phyloP scores from a whole-genome alignment of 2,888 invertebrate species.

The Pollenia angustigena region DNA sequence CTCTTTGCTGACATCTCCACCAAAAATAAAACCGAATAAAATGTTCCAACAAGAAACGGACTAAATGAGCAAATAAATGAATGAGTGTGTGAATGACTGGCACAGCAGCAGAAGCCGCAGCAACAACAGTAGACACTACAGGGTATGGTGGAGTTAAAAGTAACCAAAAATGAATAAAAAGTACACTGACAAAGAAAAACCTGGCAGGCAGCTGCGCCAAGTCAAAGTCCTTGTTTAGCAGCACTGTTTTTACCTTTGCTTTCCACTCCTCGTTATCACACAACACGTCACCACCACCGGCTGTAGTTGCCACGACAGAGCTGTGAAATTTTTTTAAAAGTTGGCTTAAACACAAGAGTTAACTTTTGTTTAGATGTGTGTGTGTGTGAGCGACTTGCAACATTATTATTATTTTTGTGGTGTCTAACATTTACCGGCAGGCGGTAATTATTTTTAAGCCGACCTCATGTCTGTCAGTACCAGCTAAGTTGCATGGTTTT shows the following conservation, averaged over 20 bases:
- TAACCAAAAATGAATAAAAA: conserved; percentile 45
- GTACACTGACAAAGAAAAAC: conserved; percentile 14
- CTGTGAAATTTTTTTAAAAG: conserved; percentile 59
- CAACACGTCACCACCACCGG: conserved; percentile 54
- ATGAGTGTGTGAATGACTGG: conserved; percentile 34
- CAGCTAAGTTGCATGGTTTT: conserved; percentile 59
- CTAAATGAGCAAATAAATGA: conserved; percentile 38
- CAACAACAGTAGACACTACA: conserved; percentile 26
- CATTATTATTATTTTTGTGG: conserved; percentile 68
- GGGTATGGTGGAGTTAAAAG: conserved; percentile 45
- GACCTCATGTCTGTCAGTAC: conserved; percentile 75
- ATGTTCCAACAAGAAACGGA: conserved; percentile 28
- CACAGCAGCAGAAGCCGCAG: conserved; percentile 35
- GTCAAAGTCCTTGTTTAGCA: conserved; percentile 71
- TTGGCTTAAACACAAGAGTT: conserved; percentile 24
- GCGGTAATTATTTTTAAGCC: conserved; percentile 75
- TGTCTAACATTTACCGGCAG: conserved; percentile 72
- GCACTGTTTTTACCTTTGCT: conserved; percentile 65
- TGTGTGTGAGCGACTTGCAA: conserved; percentile 19
- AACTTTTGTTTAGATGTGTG: background rate
- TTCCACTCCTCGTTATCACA: conserved; percentile 75
- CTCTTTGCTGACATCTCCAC: conserved; percentile 72
- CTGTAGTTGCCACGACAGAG: conserved; percentile 43
- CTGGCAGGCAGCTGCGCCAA: conserved; percentile 73
- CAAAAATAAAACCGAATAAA: conserved; percentile 38